These are phyloP conservation scores for Apis florea DNA, from an alignment of 1,140 invertebrate species.

Conservation along the genomic window DNA sequence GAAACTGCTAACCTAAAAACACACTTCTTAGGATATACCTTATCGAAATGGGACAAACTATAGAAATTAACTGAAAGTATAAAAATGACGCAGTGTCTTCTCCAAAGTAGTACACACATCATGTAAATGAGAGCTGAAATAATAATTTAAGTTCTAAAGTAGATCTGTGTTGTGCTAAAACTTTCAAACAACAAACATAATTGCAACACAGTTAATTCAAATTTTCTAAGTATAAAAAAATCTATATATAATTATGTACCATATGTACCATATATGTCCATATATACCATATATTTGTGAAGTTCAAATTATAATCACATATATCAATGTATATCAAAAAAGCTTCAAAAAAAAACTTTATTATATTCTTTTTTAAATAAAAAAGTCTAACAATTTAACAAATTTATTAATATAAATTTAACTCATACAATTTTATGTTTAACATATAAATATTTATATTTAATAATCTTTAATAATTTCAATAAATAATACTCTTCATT, in stretches of 20 bases:
- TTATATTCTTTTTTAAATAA: not conserved
- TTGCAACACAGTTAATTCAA: not conserved
- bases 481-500: too few species aligned
- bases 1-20: constrained; percentile 24
- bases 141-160: constrained; percentile 20
- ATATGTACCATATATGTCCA: not conserved
- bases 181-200: constrained; percentile 6
- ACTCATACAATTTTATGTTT: too few species aligned
- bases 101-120: constrained; percentile 19
- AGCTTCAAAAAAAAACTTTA: not conserved
- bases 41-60: constrained; percentile 45
- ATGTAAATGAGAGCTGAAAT: constrained; percentile 4
- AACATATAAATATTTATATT: too few species aligned
- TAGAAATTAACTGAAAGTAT: constrained; percentile 41
- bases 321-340: too few species aligned
- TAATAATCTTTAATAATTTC: too few species aligned
- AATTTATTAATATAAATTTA: not conserved
- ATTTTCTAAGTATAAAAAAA: not conserved
- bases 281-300: too few species aligned
- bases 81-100: constrained; percentile 27
- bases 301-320: not conserved
- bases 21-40: not conserved
- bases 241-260: not conserved
- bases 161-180: constrained; percentile 19
- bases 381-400: not conserved